Conservation (phyloP, 2,797 vertebrate genomes). For the Enoplosus armatus region DNA sequence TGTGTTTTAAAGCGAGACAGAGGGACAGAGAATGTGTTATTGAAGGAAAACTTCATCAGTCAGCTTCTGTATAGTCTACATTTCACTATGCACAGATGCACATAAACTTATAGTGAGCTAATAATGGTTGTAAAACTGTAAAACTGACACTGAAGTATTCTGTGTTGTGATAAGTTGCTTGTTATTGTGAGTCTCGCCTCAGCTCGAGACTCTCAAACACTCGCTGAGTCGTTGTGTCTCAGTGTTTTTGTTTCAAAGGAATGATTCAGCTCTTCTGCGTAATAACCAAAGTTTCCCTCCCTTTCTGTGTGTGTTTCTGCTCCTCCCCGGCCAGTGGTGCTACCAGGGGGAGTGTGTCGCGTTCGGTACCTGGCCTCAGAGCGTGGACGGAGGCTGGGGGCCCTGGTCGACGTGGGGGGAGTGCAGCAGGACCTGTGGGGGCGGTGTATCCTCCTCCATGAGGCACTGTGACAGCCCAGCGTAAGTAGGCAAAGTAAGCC, state of each 20-base stretch:
- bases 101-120: conserved; percentile 19
- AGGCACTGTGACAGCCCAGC: conserved; percentile 99
- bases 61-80: conserved; percentile 46
- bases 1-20: conserved; percentile 3
- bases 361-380: conserved; percentile 97
- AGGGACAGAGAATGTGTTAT: conserved; percentile 9
- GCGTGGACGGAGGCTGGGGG: conserved; percentile 94
- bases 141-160: conserved; percentile 17
- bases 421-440: conserved; percentile 98
- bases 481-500: conserved; percentile 99
- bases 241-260: conserved; percentile 15
- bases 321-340: conserved; percentile 90
- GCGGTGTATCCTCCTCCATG: conserved; percentile 97
- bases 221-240: conserved; percentile 19
- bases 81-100: conserved; percentile 32
- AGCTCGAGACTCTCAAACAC: neutral
- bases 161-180: conserved; percentile 3
- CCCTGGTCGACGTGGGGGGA: conserved; percentile 98
- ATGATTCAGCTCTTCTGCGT: neutral
- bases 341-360: conserved; percentile 96
- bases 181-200: neutral
- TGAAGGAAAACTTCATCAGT: conserved; percentile 35
- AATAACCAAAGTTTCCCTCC: neutral
- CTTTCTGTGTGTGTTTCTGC: neutral
- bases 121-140: conserved; percentile 17